Conservation (phyloP, 2,797 vertebrate species). For the Craterocephalus amniculus region DNA sequence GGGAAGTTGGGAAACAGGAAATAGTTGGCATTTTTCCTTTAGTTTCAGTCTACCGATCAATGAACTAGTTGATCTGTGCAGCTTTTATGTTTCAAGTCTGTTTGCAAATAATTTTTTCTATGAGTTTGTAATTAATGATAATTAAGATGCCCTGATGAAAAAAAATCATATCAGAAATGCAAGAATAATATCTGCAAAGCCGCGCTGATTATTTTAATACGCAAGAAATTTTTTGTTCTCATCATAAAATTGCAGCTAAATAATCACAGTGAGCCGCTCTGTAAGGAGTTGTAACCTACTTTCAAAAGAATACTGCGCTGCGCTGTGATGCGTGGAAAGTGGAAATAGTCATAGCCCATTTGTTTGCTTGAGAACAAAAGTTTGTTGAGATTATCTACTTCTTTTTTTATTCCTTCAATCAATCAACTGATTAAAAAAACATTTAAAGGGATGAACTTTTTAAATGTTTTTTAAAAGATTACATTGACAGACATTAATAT, state of each 20-base stretch:
- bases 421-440: no score
- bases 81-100: background rate
- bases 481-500: no score
- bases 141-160: background rate
- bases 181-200: background rate
- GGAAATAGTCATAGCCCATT: no score
- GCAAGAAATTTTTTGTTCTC: background rate
- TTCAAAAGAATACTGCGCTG: background rate
- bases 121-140: background rate
- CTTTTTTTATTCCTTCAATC: no score
- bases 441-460: no score
- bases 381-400: no score
- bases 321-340: no score
- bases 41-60: background rate
- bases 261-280: background rate
- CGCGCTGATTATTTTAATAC: background rate
- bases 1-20: background rate
- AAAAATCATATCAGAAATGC: background rate
- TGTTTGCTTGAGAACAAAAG: no score
- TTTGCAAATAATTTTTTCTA: background rate
- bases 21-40: background rate
- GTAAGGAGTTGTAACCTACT: background rate
- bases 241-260: background rate
- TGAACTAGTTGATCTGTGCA: background rate
- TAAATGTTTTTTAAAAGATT: no score